A percentile compares a stretch with the other conserved stretches of the same genome.
Conservation (phyloP, 2,113 vertebrate genomes). For the Carassius auratus region DNA sequence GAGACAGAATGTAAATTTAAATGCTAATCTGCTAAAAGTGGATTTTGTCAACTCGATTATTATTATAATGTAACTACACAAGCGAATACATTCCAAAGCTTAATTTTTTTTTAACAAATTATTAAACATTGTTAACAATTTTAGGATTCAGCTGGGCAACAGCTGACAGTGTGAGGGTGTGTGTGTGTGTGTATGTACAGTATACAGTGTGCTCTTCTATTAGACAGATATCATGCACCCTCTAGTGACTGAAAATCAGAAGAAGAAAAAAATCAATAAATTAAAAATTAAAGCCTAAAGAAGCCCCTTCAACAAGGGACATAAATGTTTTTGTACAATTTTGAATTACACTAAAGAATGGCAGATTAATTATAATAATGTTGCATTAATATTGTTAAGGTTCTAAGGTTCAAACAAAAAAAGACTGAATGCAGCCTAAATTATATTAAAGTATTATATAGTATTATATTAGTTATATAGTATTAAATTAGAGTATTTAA, state of each 20-base stretch:
- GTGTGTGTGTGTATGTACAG: neutral
- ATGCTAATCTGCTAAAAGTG: too few species aligned
- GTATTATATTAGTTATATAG: too few species aligned
- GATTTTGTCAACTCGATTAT: neutral
- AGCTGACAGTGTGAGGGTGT: neutral
- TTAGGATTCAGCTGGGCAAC: neutral
- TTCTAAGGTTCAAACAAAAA: too few species aligned
- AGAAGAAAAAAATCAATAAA: too few species aligned
- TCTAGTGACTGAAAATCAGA: slow-evolving; percentile 15
- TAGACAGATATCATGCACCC: slow-evolving; percentile 34
- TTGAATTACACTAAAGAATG: neutral
- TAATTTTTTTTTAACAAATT: too few species aligned
- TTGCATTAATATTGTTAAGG: too few species aligned
- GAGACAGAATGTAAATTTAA: too few species aligned
- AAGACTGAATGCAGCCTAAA: neutral
- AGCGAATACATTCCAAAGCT: too few species aligned
- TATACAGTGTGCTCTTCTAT: neutral
- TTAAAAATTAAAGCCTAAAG: too few species aligned
- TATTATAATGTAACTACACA: too few species aligned
- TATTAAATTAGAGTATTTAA: neutral
- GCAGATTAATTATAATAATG: neutral
- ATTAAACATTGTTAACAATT: too few species aligned
- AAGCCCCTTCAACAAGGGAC: neutral
- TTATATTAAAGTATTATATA: neutral
- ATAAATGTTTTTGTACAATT: neutral